Percentiles rank a stretch among this genome's conserved stretches.
Evolutionary conservation across 2,797 vertebrate species (phyloP).

Genomic region (Podarcis siculus): DNA sequence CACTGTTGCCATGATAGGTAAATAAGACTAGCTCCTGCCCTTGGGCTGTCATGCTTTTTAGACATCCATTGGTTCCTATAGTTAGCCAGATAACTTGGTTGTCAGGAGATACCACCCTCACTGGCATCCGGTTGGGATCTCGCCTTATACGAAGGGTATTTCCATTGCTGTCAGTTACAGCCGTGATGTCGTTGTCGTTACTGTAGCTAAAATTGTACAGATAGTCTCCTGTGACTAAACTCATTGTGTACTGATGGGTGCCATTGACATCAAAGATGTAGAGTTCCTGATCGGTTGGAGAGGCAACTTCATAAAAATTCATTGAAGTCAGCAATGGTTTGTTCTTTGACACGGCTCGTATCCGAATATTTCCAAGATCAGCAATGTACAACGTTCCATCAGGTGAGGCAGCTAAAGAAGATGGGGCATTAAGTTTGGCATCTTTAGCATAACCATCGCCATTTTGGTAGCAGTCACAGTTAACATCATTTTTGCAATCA

Average conservation of each 20-base stretch:
- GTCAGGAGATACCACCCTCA: conserved; percentile 94
- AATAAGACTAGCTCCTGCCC: conserved; percentile 93
- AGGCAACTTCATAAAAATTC: conserved; percentile 93
- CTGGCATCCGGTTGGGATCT: conserved; percentile 92
- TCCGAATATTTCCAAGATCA: conserved; percentile 96
- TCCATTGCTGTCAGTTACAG: conserved; percentile 92
- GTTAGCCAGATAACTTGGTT: conserved; percentile 98
- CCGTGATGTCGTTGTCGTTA: conserved; percentile 92
- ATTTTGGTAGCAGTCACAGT: conserved; percentile 97
- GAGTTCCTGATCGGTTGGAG: conserved; percentile 92
- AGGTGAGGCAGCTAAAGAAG: conserved; percentile 92
- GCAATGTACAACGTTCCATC: conserved; percentile 95
- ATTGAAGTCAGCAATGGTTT: conserved; percentile 84
- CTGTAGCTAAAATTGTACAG: conserved; percentile 97
- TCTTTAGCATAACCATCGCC: conserved; percentile 98
- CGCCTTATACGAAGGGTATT: conserved; percentile 93
- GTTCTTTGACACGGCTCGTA: conserved; percentile 90
- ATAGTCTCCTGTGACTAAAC: conserved; percentile 92
- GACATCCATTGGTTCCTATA: conserved; percentile 91
- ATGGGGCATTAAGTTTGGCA: conserved; percentile 92
- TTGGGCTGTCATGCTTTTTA: conserved; percentile 95
- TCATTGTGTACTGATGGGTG: conserved; percentile 94
- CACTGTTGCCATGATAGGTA: conserved; percentile 96
- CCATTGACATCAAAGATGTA: conserved; percentile 97
- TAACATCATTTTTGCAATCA: conserved; percentile 97